Conservation (phyloP, 1,140 invertebrate genomes). For the Nebria ingens region DNA sequence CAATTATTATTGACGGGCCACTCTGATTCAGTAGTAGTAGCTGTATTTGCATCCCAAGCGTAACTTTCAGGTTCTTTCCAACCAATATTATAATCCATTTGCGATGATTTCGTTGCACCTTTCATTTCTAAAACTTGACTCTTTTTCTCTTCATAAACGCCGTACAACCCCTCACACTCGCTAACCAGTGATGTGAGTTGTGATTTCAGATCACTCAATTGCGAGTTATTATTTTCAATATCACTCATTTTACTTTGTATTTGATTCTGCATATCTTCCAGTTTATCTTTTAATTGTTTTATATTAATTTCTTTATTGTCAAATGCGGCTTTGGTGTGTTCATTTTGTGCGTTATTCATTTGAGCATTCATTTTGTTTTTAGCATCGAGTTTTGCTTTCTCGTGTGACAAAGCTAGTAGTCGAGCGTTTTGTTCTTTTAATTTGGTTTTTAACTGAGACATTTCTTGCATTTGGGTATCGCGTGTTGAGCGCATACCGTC, state of each 20-base stretch:
- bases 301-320: slow-evolving; percentile 75
- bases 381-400: slow-evolving; percentile 71
- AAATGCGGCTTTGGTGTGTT: slow-evolving; percentile 58
- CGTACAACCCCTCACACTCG: slow-evolving; percentile 49
- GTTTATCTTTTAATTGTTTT: slow-evolving; percentile 62
- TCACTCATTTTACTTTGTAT: slow-evolving; percentile 69
- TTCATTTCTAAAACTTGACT: slow-evolving; percentile 45
- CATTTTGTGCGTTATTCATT: slow-evolving; percentile 33
- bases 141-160: slow-evolving; percentile 45
- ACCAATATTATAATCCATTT: slow-evolving; percentile 28
- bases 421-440: slow-evolving; percentile 77
- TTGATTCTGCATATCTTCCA: slow-evolving; percentile 49
- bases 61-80: slow-evolving; percentile 28
- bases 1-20: slow-evolving; percentile 45
- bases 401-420: slow-evolving; percentile 67
- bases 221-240: slow-evolving; percentile 71
- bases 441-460: slow-evolving; percentile 74
- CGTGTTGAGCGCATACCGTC: slow-evolving; percentile 90
- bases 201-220: slow-evolving; percentile 56
- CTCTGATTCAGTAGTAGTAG: slow-evolving; percentile 22
- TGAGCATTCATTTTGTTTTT: slow-evolving; percentile 52
- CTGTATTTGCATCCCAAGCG: slow-evolving; percentile 32
- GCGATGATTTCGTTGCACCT: slow-evolving; percentile 32
- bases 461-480: slow-evolving; percentile 81
- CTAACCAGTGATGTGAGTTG: slow-evolving; percentile 36